Evolutionary conservation across 2,888 invertebrate species (phyloP).

Genomic region (Phasia obesa): DNA sequence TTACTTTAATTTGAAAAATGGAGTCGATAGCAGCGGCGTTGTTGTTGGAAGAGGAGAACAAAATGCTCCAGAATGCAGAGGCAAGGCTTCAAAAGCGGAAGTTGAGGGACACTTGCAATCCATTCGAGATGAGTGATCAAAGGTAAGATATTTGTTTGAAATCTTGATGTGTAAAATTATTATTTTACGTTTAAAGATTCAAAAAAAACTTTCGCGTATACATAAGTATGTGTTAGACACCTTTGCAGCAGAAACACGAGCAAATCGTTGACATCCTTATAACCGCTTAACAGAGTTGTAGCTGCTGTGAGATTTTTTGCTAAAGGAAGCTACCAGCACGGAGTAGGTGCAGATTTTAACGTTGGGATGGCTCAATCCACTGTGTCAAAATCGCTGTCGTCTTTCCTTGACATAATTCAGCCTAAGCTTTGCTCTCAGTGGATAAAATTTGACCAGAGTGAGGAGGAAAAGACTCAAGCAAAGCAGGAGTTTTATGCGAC

Average conservation of each 20-base stretch:
- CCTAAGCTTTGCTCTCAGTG: slow-evolving; percentile 1
- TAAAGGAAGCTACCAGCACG: too few species aligned
- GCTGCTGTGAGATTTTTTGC: slow-evolving; percentile 19
- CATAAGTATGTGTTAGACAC: too few species aligned
- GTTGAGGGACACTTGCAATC: slow-evolving; percentile 11
- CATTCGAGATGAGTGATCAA: slow-evolving; percentile 24
- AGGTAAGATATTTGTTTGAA: too few species aligned
- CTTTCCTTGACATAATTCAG: neutral
- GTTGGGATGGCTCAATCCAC: slow-evolving; percentile 1
- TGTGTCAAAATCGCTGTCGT: neutral
- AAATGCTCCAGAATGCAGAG: slow-evolving; percentile 2
- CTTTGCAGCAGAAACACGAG: too few species aligned
- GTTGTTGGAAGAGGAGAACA: slow-evolving; percentile 42
- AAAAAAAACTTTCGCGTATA: too few species aligned
- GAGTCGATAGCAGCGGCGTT: slow-evolving; percentile 26
- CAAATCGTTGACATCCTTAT: too few species aligned
- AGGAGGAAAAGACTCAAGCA: neutral
- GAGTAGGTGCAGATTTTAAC: slow-evolving; percentile 13
- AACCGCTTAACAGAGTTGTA: too few species aligned
- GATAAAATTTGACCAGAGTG: slow-evolving; percentile 4
- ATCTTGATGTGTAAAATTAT: too few species aligned
- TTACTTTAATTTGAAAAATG: slow-evolving; percentile 20
- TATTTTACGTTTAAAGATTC: too few species aligned
- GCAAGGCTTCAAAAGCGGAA: neutral
- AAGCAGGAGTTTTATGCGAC: slow-evolving; percentile 6